Conservation (phyloP, 2,113 vertebrate genomes). For the Antechinus stuartii region DNA sequence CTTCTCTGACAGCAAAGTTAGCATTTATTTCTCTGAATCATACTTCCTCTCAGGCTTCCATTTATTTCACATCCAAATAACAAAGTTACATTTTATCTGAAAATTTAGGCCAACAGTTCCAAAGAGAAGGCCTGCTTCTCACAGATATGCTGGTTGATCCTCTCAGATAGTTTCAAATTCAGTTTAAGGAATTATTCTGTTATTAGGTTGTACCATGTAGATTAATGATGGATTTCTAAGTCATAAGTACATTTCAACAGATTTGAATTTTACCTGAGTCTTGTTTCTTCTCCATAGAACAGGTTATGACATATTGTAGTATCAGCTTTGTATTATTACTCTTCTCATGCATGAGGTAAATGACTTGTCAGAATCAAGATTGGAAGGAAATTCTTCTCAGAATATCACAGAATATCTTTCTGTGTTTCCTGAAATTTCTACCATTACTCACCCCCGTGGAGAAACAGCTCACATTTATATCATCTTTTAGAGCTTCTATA, state of each 20-base stretch:
- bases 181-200: slow-evolving; percentile 69
- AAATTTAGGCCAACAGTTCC: slow-evolving; percentile 67
- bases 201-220: slow-evolving; percentile 69
- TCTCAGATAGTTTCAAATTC: slow-evolving; percentile 64
- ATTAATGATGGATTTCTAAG: slow-evolving; percentile 66
- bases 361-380: neutral
- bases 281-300: slow-evolving; percentile 2
- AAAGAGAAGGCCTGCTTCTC: slow-evolving; percentile 69
- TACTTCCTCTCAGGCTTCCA: slow-evolving; percentile 37
- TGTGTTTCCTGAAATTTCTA: slow-evolving; percentile 16
- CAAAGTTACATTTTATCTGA: slow-evolving; percentile 64
- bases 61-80: slow-evolving; percentile 49
- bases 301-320: slow-evolving; percentile 5
- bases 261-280: slow-evolving; percentile 56
- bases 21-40: neutral
- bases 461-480: neutral
- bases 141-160: slow-evolving; percentile 65
- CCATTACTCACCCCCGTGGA: neutral
- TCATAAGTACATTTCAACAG: slow-evolving; percentile 55
- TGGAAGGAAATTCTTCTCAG: slow-evolving; percentile 40
- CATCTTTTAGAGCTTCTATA: neutral
- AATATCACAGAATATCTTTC: slow-evolving; percentile 18
- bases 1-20: neutral
- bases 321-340: slow-evolving; percentile 32
- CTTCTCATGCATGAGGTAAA: slow-evolving; percentile 30